Evolutionary conservation across 2,113 vertebrate species (phyloP).

Genomic region (Pica pica): DNA sequence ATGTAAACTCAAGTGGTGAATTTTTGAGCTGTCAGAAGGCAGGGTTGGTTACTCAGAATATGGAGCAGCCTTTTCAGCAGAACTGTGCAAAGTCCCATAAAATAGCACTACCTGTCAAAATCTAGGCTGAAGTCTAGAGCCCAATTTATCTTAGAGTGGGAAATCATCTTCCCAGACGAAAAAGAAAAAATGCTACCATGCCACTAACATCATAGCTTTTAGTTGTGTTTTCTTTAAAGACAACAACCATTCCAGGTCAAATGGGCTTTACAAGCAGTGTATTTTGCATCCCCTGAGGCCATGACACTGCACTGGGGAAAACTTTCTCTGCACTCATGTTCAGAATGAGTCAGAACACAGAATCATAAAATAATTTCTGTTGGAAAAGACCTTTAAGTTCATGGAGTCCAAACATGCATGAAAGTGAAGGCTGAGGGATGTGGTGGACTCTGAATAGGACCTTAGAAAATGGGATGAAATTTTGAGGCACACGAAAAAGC

Average conservation of each 20-base stretch:
- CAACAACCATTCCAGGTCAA: neutral
- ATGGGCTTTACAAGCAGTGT: neutral
- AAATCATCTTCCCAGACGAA: neutral
- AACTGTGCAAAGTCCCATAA: slow-evolving; percentile 23
- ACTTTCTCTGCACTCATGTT: neutral
- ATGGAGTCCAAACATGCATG: accelerated
- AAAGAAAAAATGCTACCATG: neutral
- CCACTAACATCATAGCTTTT: neutral
- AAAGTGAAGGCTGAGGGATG: neutral
- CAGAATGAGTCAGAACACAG: neutral
- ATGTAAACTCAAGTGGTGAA: slow-evolving; percentile 62
- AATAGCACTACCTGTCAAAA: slow-evolving; percentile 29
- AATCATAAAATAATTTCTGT: neutral
- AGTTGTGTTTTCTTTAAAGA: neutral
- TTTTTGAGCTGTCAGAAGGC: slow-evolving; percentile 58
- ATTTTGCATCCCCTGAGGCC: neutral
- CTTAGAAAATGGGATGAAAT: neutral
- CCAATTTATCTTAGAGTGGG: neutral
- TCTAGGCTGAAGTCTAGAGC: neutral
- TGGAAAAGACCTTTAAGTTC: neutral
- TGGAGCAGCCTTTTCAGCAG: slow-evolving; percentile 57
- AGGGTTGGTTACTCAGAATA: slow-evolving; percentile 54
- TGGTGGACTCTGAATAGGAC: neutral
- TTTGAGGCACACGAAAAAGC: neutral
- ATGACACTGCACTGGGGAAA: neutral